Conservation (phyloP, 1,140 invertebrate species). For the Trichoplusia ni region DNA sequence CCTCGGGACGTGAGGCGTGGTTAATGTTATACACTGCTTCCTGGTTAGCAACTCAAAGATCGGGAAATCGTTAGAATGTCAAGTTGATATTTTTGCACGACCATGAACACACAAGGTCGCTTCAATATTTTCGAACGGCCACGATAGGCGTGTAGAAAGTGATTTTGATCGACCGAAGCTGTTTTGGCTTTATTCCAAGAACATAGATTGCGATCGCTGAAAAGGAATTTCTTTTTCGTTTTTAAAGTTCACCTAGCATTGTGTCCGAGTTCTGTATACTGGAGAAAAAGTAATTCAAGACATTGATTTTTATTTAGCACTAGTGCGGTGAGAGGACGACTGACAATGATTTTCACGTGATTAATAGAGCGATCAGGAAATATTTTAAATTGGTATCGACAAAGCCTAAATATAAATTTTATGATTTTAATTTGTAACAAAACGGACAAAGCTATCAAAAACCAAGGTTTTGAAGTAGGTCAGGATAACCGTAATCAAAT, state of each 20-base stretch:
- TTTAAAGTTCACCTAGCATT: not conserved
- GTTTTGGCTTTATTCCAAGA: slow-evolving; percentile 54
- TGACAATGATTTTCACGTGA: no score
- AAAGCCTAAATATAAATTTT: no score
- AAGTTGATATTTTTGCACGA: slow-evolving; percentile 79
- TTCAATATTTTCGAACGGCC: slow-evolving; percentile 61
- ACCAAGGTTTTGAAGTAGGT: no score
- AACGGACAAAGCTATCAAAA: no score
- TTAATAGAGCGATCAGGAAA: no score
- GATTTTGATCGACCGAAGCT: slow-evolving; percentile 63
- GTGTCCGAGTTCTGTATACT: not conserved
- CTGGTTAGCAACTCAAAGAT: slow-evolving; percentile 76
- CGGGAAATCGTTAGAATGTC: slow-evolving; percentile 77
- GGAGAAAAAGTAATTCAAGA: not conserved
- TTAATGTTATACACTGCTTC: slow-evolving; percentile 68
- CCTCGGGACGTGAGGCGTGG: slow-evolving; percentile 65
- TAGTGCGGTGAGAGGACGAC: no score
- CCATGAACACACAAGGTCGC: slow-evolving; percentile 74
- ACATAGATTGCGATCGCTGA: slow-evolving; percentile 49
- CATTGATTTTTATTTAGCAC: no score
- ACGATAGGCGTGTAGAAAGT: slow-evolving; percentile 74
- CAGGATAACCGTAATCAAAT: no score
- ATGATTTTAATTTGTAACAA: no score
- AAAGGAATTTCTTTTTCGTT: slow-evolving; percentile 31
- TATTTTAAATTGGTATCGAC: no score